phyloP scores from a whole-genome alignment of 2,113 vertebrate species.

The Varanus salvator region DNA sequence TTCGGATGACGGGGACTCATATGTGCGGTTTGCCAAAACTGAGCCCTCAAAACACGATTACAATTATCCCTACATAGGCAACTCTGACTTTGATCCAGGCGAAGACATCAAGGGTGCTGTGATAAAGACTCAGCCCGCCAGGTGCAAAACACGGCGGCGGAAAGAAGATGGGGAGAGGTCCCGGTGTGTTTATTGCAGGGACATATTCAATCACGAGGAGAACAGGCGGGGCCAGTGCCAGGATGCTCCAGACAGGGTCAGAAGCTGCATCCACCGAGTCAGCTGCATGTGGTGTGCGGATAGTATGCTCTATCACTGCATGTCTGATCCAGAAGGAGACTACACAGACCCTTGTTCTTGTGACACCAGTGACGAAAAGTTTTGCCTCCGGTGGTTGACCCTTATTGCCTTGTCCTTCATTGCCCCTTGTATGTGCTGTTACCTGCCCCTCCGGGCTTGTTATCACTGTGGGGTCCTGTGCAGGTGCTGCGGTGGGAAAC shows the following conservation, averaged over 20 bases:
- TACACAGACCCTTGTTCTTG: constrained; percentile 98
- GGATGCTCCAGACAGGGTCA: constrained; percentile 92
- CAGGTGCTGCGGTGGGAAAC: constrained; percentile 95
- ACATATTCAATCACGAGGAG: constrained; percentile 90
- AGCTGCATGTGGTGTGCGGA: constrained; percentile 99
- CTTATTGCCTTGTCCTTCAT: constrained; percentile 93
- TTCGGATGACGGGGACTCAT: constrained; percentile 87
- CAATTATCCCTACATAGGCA: constrained; percentile 90
- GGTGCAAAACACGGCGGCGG: constrained; percentile 83
- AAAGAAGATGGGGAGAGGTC: constrained; percentile 88
- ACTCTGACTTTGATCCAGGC: constrained; percentile 82
- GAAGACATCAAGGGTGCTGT: constrained; percentile 87
- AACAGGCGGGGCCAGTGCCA: constrained; percentile 93
- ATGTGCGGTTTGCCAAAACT: constrained; percentile 92
- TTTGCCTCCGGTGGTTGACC: constrained; percentile 96
- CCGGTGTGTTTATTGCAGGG: constrained; percentile 93
- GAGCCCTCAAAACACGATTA: constrained; percentile 94
- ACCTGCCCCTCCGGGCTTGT: constrained; percentile 94
- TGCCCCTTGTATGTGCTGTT: constrained; percentile 98
- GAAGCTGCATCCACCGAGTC: constrained; percentile 89
- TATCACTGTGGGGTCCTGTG: constrained; percentile 92
- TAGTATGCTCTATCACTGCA: constrained; percentile 99
- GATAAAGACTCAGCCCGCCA: constrained; percentile 89
- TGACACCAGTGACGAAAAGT: constrained; percentile 91
- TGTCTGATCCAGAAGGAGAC: constrained; percentile 99